These are phyloP conservation scores for Nemotelus pantherinus DNA, from an alignment of 2,888 invertebrate species.

Conservation along the genomic window DNA sequence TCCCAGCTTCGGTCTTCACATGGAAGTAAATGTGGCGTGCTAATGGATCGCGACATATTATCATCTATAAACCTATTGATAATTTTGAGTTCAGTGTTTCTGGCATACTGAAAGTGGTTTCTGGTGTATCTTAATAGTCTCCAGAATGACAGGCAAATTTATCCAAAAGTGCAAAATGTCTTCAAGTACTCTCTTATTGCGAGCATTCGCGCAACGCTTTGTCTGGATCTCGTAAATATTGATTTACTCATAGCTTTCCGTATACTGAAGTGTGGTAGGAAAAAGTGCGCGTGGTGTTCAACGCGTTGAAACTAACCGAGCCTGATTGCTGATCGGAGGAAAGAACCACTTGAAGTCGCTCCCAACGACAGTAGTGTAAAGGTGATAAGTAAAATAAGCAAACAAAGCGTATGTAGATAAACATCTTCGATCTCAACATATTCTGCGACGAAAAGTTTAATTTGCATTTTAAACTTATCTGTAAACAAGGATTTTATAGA, in stretches of 20 bases:
- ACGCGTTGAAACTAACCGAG: too few species aligned
- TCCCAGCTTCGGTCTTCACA: too few species aligned
- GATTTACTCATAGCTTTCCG: constrained; percentile 1
- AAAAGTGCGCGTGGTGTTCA: neutral
- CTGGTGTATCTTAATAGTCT: too few species aligned
- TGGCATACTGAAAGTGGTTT: too few species aligned
- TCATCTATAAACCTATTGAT: too few species aligned
- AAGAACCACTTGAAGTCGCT: too few species aligned
- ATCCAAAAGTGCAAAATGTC: too few species aligned
- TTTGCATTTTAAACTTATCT: constrained; percentile 18
- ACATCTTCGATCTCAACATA: constrained; percentile 4
- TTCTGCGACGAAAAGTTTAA: neutral
- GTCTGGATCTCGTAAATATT: constrained; percentile 29
- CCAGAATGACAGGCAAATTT: too few species aligned
- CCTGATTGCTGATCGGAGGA: too few species aligned
- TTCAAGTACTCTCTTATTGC: neutral
- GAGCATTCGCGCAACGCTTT: constrained; percentile 28
- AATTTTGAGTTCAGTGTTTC: too few species aligned
- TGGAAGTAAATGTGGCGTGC: too few species aligned
- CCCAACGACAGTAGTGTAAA: neutral
- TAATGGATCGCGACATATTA: too few species aligned
- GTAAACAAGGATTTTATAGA: neutral
- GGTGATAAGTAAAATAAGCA: constrained; percentile 4
- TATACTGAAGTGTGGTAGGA: neutral
- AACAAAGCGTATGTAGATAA: neutral